Conservation (phyloP, 2,888 invertebrate genomes). For the Agrochola macilenta region DNA sequence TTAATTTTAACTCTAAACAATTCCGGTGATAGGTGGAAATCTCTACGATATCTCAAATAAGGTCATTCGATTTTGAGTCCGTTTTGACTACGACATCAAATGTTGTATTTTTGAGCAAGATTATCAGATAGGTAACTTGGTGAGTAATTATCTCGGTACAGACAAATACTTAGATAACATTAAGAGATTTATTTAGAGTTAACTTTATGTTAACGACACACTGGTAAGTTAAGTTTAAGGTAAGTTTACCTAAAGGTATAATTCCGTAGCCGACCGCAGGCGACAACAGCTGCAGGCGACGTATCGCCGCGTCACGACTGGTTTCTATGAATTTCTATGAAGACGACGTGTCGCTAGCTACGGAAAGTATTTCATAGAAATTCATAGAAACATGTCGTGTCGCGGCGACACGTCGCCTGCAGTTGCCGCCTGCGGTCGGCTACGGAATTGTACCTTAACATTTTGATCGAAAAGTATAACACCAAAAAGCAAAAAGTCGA, state of each 20-base stretch:
- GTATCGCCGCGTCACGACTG: no score
- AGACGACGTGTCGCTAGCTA: no score
- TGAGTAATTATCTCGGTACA: not conserved
- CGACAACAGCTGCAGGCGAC: no score
- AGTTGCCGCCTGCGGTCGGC: no score
- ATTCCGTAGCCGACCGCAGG: no score
- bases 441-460: not conserved
- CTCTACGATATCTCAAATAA: slow-evolving; percentile 13
- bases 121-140: slow-evolving; percentile 4
- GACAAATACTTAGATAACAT: not conserved
- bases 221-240: no score
- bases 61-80: slow-evolving; percentile 17
- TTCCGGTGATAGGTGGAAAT: not conserved
- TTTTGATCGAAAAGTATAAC: not conserved
- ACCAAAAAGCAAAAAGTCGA: slow-evolving; percentile 1
- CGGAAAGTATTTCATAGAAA: no score
- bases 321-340: no score
- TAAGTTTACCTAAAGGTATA: not conserved
- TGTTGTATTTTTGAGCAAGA: slow-evolving; percentile 31
- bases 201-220: not conserved
- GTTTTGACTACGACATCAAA: slow-evolving; percentile 28
- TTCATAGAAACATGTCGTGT: no score
- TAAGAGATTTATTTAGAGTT: slow-evolving; percentile 17
- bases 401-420: no score
- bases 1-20: slow-evolving; percentile 20